Percentiles rank a stretch among this genome's conserved stretches.
These are phyloP conservation scores for Apostichopus californicus DNA, from an alignment of 35 echinoderm and acorn worm genomes.

Conservation along the genomic window DNA sequence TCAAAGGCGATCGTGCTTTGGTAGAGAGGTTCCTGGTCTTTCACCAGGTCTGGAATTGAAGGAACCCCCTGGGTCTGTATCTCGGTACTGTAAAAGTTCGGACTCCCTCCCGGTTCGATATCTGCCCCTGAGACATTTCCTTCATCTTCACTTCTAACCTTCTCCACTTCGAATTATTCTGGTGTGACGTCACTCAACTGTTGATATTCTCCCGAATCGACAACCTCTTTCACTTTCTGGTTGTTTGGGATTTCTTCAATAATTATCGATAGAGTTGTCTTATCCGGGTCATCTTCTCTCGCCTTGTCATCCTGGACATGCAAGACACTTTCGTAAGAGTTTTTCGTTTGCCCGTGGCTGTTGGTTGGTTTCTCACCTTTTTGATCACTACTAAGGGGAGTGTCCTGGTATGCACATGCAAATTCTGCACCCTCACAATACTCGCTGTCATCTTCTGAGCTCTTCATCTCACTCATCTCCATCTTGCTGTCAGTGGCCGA, in stretches of 20 bases:
- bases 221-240: not conserved
- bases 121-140: no score
- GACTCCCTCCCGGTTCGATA: no score
- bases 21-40: no score
- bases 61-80: no score
- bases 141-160: no score
- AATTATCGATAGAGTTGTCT: not conserved
- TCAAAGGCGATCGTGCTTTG: no score
- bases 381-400: no score
- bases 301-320: no score
- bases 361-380: not conserved
- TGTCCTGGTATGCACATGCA: not conserved
- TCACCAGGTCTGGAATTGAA: no score
- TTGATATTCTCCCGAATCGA: not conserved
- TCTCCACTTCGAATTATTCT: no score
- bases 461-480: conserved; percentile 6
- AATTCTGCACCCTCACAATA: not conserved
- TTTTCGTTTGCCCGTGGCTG: not conserved
- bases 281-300: not conserved
- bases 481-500: not conserved
- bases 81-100: no score
- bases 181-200: not conserved
- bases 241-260: not conserved
- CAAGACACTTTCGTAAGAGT: not conserved
- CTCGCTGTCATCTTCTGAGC: not conserved